Evolutionary conservation across 2,888 invertebrate genomes (phyloP).

Genomic region (Artemia sp.): DNA sequence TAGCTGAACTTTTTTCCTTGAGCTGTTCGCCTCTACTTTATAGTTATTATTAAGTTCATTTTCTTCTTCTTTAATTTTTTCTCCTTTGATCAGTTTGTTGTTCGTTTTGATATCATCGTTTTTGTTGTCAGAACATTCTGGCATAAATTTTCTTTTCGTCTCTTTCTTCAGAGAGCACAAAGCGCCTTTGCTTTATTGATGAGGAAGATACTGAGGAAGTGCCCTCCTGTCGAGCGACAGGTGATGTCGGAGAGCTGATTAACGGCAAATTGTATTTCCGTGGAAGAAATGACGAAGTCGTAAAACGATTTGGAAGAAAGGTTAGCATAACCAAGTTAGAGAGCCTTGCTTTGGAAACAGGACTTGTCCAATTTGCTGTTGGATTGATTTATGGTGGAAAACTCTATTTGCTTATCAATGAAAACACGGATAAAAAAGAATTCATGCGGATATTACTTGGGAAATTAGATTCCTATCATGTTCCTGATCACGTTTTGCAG

Average conservation of each 20-base stretch:
- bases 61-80: too few species aligned
- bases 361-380: slow-evolving; percentile 22
- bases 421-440: neutral
- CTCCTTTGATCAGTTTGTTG: too few species aligned
- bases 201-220: neutral
- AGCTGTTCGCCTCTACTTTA: too few species aligned
- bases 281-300: slow-evolving; percentile 19
- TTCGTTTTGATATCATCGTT: too few species aligned
- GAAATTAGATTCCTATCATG: slow-evolving; percentile 28
- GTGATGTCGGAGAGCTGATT: slow-evolving; percentile 44
- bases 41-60: too few species aligned
- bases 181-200: slow-evolving; percentile 17
- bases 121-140: too few species aligned
- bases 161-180: neutral
- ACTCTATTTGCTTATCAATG: slow-evolving; percentile 37
- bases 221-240: slow-evolving; percentile 43
- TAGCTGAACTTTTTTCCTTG: too few species aligned
- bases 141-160: neutral
- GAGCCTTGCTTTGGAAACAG: slow-evolving; percentile 6
- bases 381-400: slow-evolving; percentile 30
- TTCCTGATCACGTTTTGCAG: slow-evolving; percentile 28
- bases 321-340: slow-evolving; percentile 19
- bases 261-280: slow-evolving; percentile 20
- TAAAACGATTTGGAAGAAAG: slow-evolving; percentile 21
- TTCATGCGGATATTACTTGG: neutral